These are phyloP conservation scores for Nephrocerus scutellatus DNA, from an alignment of 2,888 invertebrate species.

Conservation along the genomic window DNA sequence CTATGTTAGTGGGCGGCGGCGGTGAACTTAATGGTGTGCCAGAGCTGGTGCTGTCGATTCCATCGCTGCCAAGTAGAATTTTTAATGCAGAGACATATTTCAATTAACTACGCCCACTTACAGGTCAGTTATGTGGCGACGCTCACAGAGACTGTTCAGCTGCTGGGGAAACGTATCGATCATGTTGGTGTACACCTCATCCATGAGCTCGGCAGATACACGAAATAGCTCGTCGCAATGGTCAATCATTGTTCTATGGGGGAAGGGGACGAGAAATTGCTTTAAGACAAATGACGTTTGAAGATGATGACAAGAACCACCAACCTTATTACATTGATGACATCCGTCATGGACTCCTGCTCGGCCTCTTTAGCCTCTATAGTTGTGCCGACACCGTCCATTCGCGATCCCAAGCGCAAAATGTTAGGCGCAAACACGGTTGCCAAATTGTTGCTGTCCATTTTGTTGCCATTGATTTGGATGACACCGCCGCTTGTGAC, in stretches of 20 bases:
- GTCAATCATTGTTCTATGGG: conserved; percentile 57
- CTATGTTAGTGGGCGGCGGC: conserved; percentile 12
- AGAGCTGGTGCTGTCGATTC: conserved; percentile 22
- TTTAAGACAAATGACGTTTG: background rate
- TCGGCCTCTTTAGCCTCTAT: conserved; percentile 27
- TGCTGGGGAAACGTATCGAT: conserved; percentile 78
- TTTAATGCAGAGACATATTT: background rate
- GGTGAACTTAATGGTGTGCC: conserved; percentile 24
- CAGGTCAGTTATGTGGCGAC: conserved; percentile 23
- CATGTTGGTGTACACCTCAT: conserved; percentile 79
- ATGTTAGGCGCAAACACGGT: conserved; percentile 93
- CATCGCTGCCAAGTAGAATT: conserved; percentile 19
- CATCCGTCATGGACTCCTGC: conserved; percentile 62
- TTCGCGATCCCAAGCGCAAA: conserved; percentile 61
- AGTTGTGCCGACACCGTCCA: conserved; percentile 30
- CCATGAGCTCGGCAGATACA: conserved; percentile 72
- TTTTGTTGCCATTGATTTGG: conserved; percentile 67
- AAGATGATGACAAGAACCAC: background rate
- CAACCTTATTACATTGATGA: conserved; percentile 78
- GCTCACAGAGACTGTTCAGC: conserved; percentile 58
- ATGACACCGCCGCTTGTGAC: conserved; percentile 26
- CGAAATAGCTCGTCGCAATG: conserved; percentile 65
- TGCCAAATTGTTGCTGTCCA: conserved; percentile 88
- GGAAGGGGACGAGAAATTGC: background rate
- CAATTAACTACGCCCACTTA: conserved; percentile 16